Evolutionary conservation across 2,888 invertebrate species (phyloP).

Genomic region (Hypercompe scribonia): DNA sequence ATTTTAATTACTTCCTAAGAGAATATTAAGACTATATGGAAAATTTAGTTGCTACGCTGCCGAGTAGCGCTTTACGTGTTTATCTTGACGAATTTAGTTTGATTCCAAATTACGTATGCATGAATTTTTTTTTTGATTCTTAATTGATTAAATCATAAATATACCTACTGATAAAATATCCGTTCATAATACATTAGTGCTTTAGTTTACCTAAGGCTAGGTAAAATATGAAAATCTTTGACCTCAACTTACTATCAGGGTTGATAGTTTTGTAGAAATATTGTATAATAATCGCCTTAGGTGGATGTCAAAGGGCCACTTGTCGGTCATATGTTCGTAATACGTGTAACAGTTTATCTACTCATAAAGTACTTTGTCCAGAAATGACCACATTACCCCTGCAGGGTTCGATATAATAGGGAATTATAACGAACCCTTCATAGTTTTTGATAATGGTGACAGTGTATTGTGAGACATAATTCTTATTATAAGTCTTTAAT

Average conservation of each 20-base stretch:
- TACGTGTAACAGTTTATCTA: conserved; percentile 7
- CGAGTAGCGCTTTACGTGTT: no score
- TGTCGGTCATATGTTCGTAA: conserved; percentile 6
- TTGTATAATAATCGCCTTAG: conserved; percentile 3
- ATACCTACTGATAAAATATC: no score
- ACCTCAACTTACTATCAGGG: background rate
- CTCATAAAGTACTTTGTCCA: background rate
- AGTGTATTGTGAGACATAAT: background rate
- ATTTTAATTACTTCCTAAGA: no score
- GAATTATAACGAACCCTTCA: no score
- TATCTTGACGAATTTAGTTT: no score
- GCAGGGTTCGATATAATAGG: conserved; percentile 10
- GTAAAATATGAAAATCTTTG: background rate
- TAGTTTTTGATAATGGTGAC: background rate
- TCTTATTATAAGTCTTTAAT: background rate
- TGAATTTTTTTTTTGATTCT: no score
- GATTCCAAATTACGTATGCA: no score
- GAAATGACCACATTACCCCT: conserved; percentile 12
- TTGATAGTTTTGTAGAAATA: background rate
- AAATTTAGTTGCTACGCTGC: no score
- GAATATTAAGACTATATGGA: no score
- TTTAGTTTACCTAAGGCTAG: background rate
- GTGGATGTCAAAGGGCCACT: conserved; percentile 13
- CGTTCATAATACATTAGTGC: no score
- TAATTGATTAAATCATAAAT: no score